phyloP scores from a whole-genome alignment of 2,888 invertebrate species.

The Protodeltote pygarga region DNA sequence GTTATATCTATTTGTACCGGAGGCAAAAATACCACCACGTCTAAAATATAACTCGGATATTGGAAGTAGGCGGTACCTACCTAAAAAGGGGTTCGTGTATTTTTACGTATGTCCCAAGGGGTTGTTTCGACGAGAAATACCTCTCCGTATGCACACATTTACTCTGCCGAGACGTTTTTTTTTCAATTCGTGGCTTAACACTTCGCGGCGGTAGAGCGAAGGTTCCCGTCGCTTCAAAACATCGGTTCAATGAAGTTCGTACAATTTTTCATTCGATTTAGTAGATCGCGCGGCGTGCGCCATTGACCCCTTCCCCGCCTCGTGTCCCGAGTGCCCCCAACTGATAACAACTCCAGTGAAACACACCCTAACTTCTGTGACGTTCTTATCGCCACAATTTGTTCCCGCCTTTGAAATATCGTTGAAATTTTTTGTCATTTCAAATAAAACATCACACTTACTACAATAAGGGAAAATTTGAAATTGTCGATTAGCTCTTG shows the following conservation, averaged over 20 bases:
- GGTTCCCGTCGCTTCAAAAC: constrained; percentile 18
- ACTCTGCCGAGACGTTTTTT: constrained; percentile 10
- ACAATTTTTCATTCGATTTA: constrained; percentile 39
- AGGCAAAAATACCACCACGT: constrained; percentile 22
- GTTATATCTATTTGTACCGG: constrained; percentile 1
- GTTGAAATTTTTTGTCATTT: constrained; percentile 71
- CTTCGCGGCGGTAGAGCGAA: neutral
- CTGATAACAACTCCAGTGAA: constrained; percentile 82
- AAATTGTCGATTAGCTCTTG: constrained; percentile 30
- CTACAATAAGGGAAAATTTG: constrained; percentile 53
- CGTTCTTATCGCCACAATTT: constrained; percentile 73
- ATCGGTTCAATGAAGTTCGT: constrained; percentile 33
- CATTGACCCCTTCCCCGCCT: constrained; percentile 29
- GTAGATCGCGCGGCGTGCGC: constrained; percentile 9
- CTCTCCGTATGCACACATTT: constrained; percentile 32
- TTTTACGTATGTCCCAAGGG: constrained; percentile 44
- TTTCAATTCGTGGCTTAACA: constrained; percentile 33
- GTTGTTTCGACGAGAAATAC: constrained; percentile 38
- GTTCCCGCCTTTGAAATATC: constrained; percentile 74
- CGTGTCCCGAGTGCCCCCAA: constrained; percentile 50
- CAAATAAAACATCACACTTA: constrained; percentile 58
- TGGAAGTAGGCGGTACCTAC: constrained; percentile 39
- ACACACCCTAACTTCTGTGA: constrained; percentile 70
- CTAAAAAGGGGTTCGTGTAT: constrained; percentile 38
- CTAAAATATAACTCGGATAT: constrained; percentile 46